Evolutionary conservation across 2,113 vertebrate species (phyloP).

Genomic region (Pheucticus melanocephalus): DNA sequence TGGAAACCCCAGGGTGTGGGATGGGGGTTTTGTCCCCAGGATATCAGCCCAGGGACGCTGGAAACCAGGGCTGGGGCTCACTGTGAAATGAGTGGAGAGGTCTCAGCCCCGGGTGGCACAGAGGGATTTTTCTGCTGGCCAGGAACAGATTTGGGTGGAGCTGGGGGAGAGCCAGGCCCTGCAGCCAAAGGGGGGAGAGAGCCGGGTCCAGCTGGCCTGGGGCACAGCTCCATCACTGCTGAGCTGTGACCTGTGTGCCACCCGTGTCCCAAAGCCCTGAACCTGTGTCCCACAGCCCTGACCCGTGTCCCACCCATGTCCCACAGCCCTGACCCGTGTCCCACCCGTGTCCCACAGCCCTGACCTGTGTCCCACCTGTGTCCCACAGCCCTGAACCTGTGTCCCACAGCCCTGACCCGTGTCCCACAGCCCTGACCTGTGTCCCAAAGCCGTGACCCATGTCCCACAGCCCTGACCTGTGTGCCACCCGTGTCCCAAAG

Average conservation of each 20-base stretch:
- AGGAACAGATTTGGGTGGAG: neutral
- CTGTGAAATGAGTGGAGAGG: neutral
- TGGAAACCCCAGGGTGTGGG: neutral
- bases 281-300: too few species aligned
- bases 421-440: too few species aligned
- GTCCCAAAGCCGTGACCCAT: too few species aligned
- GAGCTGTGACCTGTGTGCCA: neutral
- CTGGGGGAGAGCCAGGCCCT: neutral
- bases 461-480: too few species aligned
- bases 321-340: too few species aligned
- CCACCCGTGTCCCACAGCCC: too few species aligned
- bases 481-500: too few species aligned
- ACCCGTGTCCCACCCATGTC: too few species aligned
- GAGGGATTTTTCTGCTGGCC: neutral
- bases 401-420: too few species aligned
- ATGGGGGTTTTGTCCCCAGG: neutral
- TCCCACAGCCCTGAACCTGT: too few species aligned
- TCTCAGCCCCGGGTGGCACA: neutral
- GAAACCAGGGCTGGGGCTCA: accelerated
- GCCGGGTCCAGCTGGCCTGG: neutral
- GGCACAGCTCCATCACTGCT: accelerated
- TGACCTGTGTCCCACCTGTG: too few species aligned
- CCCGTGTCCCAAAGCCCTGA: too few species aligned
- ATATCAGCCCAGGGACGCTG: accelerated
- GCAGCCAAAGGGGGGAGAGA: neutral